Base-by-base conservation (phyloP, 2,113 vertebrate genomes). In the Chitala chitala region DNA sequence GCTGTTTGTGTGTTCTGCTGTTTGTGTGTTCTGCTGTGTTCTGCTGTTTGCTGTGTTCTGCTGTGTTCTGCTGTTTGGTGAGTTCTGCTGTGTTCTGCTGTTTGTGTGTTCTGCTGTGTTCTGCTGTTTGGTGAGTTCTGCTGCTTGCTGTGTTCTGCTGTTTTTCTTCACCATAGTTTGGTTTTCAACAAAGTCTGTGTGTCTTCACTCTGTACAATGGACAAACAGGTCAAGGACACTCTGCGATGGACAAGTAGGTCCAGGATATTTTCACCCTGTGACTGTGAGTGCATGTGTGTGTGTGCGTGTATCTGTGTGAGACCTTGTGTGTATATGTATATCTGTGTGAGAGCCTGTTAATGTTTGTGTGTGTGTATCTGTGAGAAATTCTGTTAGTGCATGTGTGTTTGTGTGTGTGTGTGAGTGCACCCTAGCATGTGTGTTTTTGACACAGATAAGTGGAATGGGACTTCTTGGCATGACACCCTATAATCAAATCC, bases 401-500 rank as follows among this genome's bases (percentile, higher is more conserved):
- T 42, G 40, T 4, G 12, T 26, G 40, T 44, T 20, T 38, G n/a
- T 44, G 40, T 66, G 38, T 66, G 10, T 61, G 29, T 61, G 40
- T 65, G 20, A 42, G 36, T 66, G 42, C 46, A 42, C 46, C 6
- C 53, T 7, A 1, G 53, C 6, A n/a, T 22, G 44, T 55, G 24
- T 33, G 24, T 61, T 69, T 51, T 53, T 69, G 68, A 51, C 46
- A 36, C 24, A 69, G 68, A 69, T 13, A 29, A 33, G 40, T 10
- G 1, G 20, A 8, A 36, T 26, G 40, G 40, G 48, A 69, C 24
- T 33, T 69, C 66, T 69, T 69, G 66, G 66, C 64, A 20, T 20
- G 29, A 24, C 29, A 69, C 26, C 44, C 48, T 51, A 46, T 36
- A 69, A 50, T 51, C 44, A 69, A 69, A 50, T 51, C 66, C 68